Conservation (phyloP, 1,140 invertebrate species). For the Bicyclus anynana region DNA sequence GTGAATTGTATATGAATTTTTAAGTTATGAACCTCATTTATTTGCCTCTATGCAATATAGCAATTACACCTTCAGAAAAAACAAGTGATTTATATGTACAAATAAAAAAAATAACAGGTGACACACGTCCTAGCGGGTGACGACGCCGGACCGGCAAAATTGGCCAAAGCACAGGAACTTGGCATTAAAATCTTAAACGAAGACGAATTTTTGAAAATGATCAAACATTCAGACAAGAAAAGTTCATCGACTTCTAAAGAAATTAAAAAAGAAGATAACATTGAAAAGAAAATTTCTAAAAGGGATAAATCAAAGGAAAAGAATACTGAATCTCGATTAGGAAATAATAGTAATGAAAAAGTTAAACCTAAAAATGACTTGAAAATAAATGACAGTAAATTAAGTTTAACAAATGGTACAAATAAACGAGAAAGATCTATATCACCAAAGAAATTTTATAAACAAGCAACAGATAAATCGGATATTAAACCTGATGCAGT, state of each 20-base stretch:
- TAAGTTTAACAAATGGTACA: conserved; percentile 16
- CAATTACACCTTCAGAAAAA: too few relatives aligned
- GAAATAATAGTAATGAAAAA: conserved; percentile 9
- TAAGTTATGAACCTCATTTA: too few relatives aligned
- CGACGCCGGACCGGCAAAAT: conserved; percentile 89
- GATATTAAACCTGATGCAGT: neutral
- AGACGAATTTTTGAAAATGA: conserved; percentile 90
- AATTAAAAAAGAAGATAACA: conserved; percentile 24
- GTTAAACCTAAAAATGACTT: neutral
- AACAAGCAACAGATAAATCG: conserved; percentile 10
- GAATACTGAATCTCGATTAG: conserved; percentile 7
- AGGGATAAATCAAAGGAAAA: conserved; percentile 13
- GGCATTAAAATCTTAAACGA: conserved; percentile 86
- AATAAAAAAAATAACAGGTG: too few relatives aligned
- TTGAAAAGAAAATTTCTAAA: conserved; percentile 22
- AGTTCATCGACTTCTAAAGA: conserved; percentile 13
- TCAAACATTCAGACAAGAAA: conserved; percentile 66
- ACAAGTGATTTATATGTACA: too few relatives aligned
- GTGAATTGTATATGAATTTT: too few relatives aligned
- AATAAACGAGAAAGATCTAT: conserved; percentile 25
- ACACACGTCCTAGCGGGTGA: conserved; percentile 90
- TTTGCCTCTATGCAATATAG: too few relatives aligned
- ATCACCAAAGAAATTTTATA: conserved; percentile 5
- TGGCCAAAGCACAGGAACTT: conserved; percentile 85
- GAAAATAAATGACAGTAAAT: conserved; percentile 2